Percentiles rank a stretch among this genome's conserved stretches.
Evolutionary conservation across 1,140 invertebrate species (phyloP).

Genomic region (Heliconius hewitsoni): DNA sequence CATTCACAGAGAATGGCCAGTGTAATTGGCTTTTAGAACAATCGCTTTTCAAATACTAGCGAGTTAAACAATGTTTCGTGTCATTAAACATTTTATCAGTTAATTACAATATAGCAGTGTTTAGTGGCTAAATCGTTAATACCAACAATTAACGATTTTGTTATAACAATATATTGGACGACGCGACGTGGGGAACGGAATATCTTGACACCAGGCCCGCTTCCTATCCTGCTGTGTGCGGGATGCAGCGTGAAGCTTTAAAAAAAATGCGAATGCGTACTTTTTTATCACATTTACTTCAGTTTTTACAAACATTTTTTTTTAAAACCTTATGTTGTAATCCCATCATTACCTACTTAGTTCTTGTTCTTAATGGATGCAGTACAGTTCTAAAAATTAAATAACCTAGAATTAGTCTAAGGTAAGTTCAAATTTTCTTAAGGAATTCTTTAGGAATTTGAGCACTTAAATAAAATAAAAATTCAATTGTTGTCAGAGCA

Average conservation of each 20-base stretch:
- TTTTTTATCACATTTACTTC: no score
- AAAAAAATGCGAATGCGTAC: not conserved
- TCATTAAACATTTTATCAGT: slow-evolving; percentile 2
- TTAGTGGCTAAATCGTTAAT: not conserved
- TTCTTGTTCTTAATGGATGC: no score
- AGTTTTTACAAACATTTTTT: no score
- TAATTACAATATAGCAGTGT: not conserved
- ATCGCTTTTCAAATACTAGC: not conserved
- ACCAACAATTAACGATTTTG: not conserved
- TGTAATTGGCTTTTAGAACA: not conserved
- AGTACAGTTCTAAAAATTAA: no score
- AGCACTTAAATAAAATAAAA: not conserved
- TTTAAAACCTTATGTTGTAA: no score
- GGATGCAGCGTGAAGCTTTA: no score
- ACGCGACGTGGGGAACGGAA: no score
- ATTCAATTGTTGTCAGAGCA: not conserved
- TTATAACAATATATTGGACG: not conserved
- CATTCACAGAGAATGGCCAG: not conserved
- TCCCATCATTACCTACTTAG: no score
- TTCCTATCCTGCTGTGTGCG: no score
- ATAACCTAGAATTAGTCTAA: not conserved
- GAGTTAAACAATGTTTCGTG: not conserved
- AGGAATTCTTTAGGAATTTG: no score
- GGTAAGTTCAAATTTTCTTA: not conserved
- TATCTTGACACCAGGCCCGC: no score